Conservation (phyloP, 2,888 invertebrate species). For the Unio pictorum region DNA sequence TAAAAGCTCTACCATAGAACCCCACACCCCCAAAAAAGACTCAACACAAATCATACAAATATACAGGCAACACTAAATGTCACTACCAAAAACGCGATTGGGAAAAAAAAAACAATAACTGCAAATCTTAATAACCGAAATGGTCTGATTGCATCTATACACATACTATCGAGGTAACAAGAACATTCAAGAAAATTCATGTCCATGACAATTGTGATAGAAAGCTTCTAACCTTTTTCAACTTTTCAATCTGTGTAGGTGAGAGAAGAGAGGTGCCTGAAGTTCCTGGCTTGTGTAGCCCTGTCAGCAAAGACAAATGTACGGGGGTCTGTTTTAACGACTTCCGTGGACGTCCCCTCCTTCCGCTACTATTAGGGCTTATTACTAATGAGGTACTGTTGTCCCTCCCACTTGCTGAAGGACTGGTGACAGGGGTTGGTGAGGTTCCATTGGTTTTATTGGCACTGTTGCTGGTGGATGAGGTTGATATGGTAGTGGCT, state of each 20-base stretch:
- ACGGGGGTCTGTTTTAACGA: constrained; percentile 24
- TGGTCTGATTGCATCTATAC: too few relatives aligned
- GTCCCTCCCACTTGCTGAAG: background rate
- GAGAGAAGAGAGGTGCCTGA: constrained; percentile 36
- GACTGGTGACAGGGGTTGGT: constrained; percentile 1
- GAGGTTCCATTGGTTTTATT: constrained; percentile 16
- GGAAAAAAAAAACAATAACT: too few relatives aligned
- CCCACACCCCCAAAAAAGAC: too few relatives aligned
- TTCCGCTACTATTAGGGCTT: constrained; percentile 4
- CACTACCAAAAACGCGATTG: too few relatives aligned
- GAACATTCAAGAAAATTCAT: too few relatives aligned
- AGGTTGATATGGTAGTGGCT: constrained; percentile 21
- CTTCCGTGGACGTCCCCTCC: constrained; percentile 22
- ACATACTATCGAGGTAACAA: too few relatives aligned
- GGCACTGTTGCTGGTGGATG: constrained; percentile 20
- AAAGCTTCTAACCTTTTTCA: too few relatives aligned
- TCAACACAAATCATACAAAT: too few relatives aligned
- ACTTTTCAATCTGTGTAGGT: constrained; percentile 34
- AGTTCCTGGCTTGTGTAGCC: constrained; percentile 7
- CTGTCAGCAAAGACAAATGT: constrained; percentile 32
- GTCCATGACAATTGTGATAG: too few relatives aligned
- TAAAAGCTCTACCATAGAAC: too few relatives aligned
- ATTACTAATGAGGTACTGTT: constrained; percentile 1
- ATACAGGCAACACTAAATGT: too few relatives aligned
- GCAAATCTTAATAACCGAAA: too few relatives aligned